Evolutionary conservation across 2,797 vertebrate species (phyloP), one percentile per base, ranked within the genome.

Genomic region (Numenius phaeopus): DNA sequence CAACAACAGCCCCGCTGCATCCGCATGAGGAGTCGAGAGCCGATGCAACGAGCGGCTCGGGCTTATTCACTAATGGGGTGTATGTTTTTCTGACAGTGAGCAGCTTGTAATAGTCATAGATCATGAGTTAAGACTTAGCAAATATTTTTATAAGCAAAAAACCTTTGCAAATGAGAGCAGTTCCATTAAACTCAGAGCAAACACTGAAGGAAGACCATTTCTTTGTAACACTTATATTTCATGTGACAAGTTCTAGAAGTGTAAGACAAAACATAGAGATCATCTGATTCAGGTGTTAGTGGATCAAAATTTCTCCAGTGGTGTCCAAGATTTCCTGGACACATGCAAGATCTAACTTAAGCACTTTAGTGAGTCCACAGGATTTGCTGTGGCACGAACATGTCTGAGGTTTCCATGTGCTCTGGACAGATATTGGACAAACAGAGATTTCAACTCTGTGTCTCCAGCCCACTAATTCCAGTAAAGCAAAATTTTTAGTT

Each of bases 381-480:
- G 11, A 44, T 82, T 93, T 82, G 29, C 40, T 64, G 46, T 39
- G 15, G 14, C 22, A 58, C 18, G 18, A 72, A 66, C 10, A 18
- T 1, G 1, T 14, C 61, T 21, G 40, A 50, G 61, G 76, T 66
- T 50, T 54, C 50, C 32, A 8, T 0, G 0, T 37, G 11, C n/a
- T 64, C 37, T 71, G 44, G 16, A 34, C 3, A 78, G 30, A n/a
- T 37, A 23, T 1, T 42, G 10, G 49, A 64, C 19, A 94, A 66
- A 52, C 14, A 85, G 34, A n/a, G 14, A 70, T 39, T 66, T 83
- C 55, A 77, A 1, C 8, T 49, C 47, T 19, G 5, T 58, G 26
- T 50, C n/a, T 73, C 55, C 39, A 87, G 7, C 37, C 27, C 49
- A 57, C 23, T 71, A 62, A 79, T 47, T 47, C 39, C 27, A 40